Evolutionary conservation across 2,888 invertebrate species (phyloP), one percentile per base, ranked within the genome.

Genomic region (Stenodera caucasica): DNA sequence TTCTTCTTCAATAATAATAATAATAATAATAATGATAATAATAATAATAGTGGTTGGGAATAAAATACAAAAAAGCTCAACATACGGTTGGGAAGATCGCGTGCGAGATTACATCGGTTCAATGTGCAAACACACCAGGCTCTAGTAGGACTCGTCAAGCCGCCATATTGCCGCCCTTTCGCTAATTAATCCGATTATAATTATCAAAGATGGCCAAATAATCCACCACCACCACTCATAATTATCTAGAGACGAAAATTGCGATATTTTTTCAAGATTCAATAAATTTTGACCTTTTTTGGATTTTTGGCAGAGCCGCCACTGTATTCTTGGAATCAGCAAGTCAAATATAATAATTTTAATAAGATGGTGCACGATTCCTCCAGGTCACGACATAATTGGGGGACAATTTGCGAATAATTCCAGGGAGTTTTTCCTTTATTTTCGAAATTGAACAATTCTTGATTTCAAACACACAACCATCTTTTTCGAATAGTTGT

Each of bases 361-460:
- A 78, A 78, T 77, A 77, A 21, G 21, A 45, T 45, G 75, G 75
- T 65, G 73, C 77, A 78, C 77, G 77, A 76, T 77, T 75, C 72
- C 75, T 74, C 72, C 71, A 66, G 73, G 78, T 77, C 78, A 78
- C 77, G 78, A 78, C 73, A 78, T 78, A 78, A 78, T 77, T 76
- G n/a, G n/a, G 72, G 76, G 75, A 77, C 76, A 71, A 59, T 63
- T 59, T 54, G 62, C 62, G 18, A 63, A 57, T 59, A 62, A 57
- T 62, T 58, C 53, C 55, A 53, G 50, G 49, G 53, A 30, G 30
- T 18, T 40, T 40, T 40, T 21, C 9, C 37, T 37, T 37, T 7
- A 11, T 18, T 3, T 45, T 45, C n/a, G n/a, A n/a, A n/a, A n/a
- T n/a, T n/a, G n/a, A n/a, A n/a, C n/a, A 21, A 21, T 45, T 3